Base-by-base conservation (phyloP, 30 jellyfish, hydroid and myxozoan genomes). In the Hydra vulgaris region DNA sequence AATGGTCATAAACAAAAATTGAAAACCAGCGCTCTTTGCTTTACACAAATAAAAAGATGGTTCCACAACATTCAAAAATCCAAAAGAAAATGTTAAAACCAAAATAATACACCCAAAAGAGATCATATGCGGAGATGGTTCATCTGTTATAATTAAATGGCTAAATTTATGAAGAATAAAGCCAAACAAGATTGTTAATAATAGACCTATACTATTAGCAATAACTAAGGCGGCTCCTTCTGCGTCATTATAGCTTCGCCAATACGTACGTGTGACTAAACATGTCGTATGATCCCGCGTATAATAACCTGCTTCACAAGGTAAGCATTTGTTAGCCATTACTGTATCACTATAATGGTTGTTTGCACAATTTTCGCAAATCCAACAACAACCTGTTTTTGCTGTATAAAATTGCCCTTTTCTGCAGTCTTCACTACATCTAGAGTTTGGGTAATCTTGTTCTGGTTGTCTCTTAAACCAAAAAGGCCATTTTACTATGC, bases 311-410 rank as follows among this genome's bases (percentile, higher is more conserved):
- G 70, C 71, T 12, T 72, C 87, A 66, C 97, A 90, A 19, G 78
- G 40, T 22, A 70, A 19, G 69, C 97, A 90, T 67, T 80, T 18
- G 1, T 73, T 27, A n/a, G 95, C 89, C 86, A 86, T 90, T 74
- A 18, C 15, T 18, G 19, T 72, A 27, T 53, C 74, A 80, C 90
- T 85, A 22, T 79, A 75, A 20, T 66, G 83, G 25, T 72, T 55
- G 18, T 79, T 80, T 15, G 77, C 70, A 77, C 97, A 90, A 23
- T 66, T 80, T 24, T 83, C 92, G 80, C 97, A 90, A 26, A 85
- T 82, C 94, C 95, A 90, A 74, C 97, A 90, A 74, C 97, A 90
- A 52, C 92, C 95, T 21, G 90, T 90, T 61, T 61, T 72, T 54
- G 89, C 90, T 77, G 78, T 74, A 3, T 56, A 77, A 18, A 85